A percentile compares a stretch with the other conserved stretches of the same genome.
Evolutionary conservation across 2,797 vertebrate genomes (phyloP).

Genomic region (Labroides dimidiatus): DNA sequence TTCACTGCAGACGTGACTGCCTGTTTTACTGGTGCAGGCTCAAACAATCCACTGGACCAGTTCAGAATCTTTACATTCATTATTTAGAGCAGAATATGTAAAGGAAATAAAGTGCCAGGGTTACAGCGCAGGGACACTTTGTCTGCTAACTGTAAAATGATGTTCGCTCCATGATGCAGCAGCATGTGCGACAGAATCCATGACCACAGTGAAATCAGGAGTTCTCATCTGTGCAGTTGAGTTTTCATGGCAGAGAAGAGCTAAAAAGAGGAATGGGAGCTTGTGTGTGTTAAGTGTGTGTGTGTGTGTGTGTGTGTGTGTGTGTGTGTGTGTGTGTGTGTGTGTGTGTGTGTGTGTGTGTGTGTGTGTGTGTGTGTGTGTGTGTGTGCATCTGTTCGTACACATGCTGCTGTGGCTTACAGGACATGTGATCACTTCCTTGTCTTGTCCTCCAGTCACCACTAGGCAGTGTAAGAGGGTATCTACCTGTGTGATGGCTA

Average conservation of each 20-base stretch:
- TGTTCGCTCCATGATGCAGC: too few relatives aligned
- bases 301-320: neutral
- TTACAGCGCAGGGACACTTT: too few relatives aligned
- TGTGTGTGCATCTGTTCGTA: conserved; percentile 1
- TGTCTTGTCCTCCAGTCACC: conserved; percentile 88
- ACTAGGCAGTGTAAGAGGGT: conserved; percentile 91
- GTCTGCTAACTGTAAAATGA: too few relatives aligned
- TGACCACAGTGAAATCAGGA: neutral
- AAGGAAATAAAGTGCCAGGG: too few relatives aligned
- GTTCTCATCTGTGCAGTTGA: neutral
- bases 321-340: neutral
- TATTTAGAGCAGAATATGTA: too few relatives aligned
- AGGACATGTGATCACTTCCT: conserved; percentile 43
- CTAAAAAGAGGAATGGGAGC: neutral
- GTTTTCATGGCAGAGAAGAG: neutral
- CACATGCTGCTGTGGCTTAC: conserved; percentile 19
- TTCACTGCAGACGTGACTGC: too few relatives aligned
- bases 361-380: neutral
- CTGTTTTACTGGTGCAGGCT: too few relatives aligned
- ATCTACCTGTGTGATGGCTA: conserved; percentile 92
- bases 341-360: neutral
- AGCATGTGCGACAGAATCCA: too few relatives aligned
- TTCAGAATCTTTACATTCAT: too few relatives aligned
- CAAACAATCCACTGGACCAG: too few relatives aligned
- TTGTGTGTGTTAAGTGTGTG: too few relatives aligned